Base-by-base conservation (phyloP, 2,888 invertebrate species). In the Mythimna loreyi region DNA sequence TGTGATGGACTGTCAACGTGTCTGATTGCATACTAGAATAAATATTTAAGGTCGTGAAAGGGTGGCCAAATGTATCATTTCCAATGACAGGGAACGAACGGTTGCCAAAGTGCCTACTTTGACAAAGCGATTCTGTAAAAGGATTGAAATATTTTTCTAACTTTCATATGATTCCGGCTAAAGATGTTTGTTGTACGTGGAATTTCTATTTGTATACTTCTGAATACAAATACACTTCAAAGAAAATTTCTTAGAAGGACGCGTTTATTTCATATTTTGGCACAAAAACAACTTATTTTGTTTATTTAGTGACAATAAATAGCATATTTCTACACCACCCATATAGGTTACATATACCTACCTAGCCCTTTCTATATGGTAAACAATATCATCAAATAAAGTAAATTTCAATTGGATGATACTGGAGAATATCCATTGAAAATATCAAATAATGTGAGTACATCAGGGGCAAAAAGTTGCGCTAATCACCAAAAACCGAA, bases 1-100 rank as follows among this genome's bases (percentile, higher is more conserved):
- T 78, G 67, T 75, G 80, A 83, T 73, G 66, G 49, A 40, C 72
- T 56, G 67, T 74, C 81, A 83, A 73, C 78, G 64, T 72, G 77
- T 72, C 83, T 82, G 66, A 67, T 72, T 61, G 53, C 30, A 25
- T 11, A 61, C 62, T 49, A 23, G n/a, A 61, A 80, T 80, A 64
- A 45, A 58, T 64, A 61, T 58, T 28, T 52, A 47, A 72, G 56
- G 61, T 55, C 57, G 53, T 66, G 60, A 58, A 55, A 65, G 47
- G 57, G 47, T 67, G 40, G 8, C 16, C 25, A 23, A 28, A 57
- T 4, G 19, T 66, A 11, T n/a, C 4, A 6, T 40, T 45, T 33
- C 9, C 21, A 21, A 1, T 57, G 45, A 47, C 21, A 36, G 33
- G 23, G 19, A 40, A 13, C 21, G 33, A 19, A 13, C 13, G 23